Evolutionary conservation across 1,140 invertebrate genomes (phyloP).

Genomic region (Gonioctena quinquepunctata): DNA sequence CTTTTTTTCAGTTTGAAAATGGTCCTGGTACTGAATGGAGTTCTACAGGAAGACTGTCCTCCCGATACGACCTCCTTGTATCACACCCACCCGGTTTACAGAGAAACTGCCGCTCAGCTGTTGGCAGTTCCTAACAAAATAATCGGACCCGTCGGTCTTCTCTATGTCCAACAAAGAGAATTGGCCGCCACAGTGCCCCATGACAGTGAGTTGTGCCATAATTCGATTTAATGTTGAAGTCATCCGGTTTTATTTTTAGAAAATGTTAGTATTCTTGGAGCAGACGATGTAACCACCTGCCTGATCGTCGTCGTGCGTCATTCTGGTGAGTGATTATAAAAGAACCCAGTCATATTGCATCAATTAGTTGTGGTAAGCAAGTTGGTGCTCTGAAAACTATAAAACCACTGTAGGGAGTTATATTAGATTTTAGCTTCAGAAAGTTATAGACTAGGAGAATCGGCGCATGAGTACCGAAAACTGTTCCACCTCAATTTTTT

Average conservation of each 20-base stretch:
- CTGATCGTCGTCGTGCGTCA: constrained; percentile 88
- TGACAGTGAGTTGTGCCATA: constrained; percentile 73
- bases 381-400: too few relatives aligned
- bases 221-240: background rate
- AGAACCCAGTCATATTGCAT: too few relatives aligned
- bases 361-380: too few relatives aligned
- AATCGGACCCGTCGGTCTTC: constrained; percentile 79
- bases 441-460: too few relatives aligned
- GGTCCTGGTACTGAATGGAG: constrained; percentile 86
- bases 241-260: constrained; percentile 63
- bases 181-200: constrained; percentile 86
- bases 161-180: constrained; percentile 90
- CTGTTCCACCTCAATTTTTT: too few relatives aligned
- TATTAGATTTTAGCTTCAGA: too few relatives aligned
- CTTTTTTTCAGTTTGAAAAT: constrained; percentile 62
- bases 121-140: constrained; percentile 76
- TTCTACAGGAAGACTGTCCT: constrained; percentile 82
- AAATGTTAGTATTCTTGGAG: constrained; percentile 86
- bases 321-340: constrained; percentile 82
- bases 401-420: too few relatives aligned
- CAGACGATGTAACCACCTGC: constrained; percentile 93
- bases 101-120: constrained; percentile 80
- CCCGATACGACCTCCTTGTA: constrained; percentile 78
- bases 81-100: constrained; percentile 79
- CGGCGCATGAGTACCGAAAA: too few relatives aligned